phyloP scores from a whole-genome alignment of 2,113 vertebrate species.

The Ciconia stormi region DNA sequence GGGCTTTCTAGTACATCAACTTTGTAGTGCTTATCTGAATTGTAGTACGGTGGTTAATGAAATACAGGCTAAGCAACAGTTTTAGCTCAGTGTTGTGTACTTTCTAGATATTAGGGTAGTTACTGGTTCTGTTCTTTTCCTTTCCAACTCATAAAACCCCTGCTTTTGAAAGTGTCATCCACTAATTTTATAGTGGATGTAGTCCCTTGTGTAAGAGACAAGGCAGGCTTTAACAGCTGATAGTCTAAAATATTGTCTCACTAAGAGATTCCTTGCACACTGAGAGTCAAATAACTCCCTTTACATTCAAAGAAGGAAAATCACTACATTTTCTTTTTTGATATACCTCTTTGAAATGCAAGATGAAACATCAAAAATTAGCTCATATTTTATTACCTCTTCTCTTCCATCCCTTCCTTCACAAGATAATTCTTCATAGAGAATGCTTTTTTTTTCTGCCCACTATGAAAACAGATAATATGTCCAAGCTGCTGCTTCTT shows the following conservation, averaged over 20 bases:
- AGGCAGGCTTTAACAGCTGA: background rate
- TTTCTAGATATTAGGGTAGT: background rate
- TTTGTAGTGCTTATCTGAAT: background rate
- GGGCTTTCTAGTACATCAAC: background rate
- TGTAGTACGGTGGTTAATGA: rapidly evolving
- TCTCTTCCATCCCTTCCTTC: background rate
- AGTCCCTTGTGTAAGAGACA: background rate
- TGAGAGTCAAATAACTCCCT: background rate
- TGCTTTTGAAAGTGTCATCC: background rate
- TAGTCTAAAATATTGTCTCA: background rate
- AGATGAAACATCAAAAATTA: background rate
- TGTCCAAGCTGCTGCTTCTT: background rate
- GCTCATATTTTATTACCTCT: background rate
- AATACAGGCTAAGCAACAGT: background rate
- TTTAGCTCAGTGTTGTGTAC: background rate
- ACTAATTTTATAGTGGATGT: background rate
- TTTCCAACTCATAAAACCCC: background rate
- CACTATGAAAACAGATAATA: background rate
- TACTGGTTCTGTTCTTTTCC: background rate
- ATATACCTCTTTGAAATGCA: background rate
- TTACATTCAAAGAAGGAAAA: background rate
- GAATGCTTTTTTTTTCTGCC: background rate
- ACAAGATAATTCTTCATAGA: background rate
- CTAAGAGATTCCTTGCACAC: background rate
- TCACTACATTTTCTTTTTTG: background rate